Evolutionary conservation across 2,888 invertebrate genomes (phyloP).

Genomic region (Chymomyza procnemis): DNA sequence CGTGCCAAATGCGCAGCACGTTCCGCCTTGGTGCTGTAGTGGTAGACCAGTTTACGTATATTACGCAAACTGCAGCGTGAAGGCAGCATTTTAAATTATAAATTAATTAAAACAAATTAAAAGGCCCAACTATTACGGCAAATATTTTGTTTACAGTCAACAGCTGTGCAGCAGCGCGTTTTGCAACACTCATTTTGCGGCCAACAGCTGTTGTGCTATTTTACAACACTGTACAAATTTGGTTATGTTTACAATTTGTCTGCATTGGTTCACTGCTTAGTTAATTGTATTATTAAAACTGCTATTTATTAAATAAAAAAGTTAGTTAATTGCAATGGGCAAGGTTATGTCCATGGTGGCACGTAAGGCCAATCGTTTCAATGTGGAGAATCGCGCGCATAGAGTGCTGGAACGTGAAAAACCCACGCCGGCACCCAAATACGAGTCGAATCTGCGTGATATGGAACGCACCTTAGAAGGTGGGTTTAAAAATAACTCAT

Average conservation of each 20-base stretch:
- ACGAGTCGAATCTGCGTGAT: slow-evolving; percentile 82
- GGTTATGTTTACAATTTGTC: slow-evolving; percentile 57
- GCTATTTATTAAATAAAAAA: slow-evolving; percentile 27
- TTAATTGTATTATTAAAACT: neutral
- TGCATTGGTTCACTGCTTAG: neutral
- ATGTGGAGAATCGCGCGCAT: slow-evolving; percentile 87
- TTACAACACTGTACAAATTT: slow-evolving; percentile 45
- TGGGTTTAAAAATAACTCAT: slow-evolving; percentile 44
- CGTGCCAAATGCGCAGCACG: slow-evolving; percentile 46
- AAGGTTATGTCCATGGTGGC: slow-evolving; percentile 82
- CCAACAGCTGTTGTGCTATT: slow-evolving; percentile 1
- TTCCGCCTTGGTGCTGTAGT: slow-evolving; percentile 43
- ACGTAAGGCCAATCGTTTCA: slow-evolving; percentile 83
- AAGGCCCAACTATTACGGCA: neutral
- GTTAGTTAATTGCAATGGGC: slow-evolving; percentile 81
- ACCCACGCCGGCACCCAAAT: slow-evolving; percentile 84
- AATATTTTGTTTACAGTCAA: slow-evolving; percentile 35
- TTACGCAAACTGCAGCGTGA: slow-evolving; percentile 33
- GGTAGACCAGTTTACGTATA: neutral
- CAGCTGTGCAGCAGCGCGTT: slow-evolving; percentile 7
- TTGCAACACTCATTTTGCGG: neutral
- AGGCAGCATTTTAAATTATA: slow-evolving; percentile 38
- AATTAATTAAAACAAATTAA: neutral
- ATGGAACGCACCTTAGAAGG: slow-evolving; percentile 82
- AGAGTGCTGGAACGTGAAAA: slow-evolving; percentile 85